Evolutionary conservation across 1,140 invertebrate species (phyloP), one percentile per base, ranked within the genome.

Genomic region (Magallana angulata): DNA sequence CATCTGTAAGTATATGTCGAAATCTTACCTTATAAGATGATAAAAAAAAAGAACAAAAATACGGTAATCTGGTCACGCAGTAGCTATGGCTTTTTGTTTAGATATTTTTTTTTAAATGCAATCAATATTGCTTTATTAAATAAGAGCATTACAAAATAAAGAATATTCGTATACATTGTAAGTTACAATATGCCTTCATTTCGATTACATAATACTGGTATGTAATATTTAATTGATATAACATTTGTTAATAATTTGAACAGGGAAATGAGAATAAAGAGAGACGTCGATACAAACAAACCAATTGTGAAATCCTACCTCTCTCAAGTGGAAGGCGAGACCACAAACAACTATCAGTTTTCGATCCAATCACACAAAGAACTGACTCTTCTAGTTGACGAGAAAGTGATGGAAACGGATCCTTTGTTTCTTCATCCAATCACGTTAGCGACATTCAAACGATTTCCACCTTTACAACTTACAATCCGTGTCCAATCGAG

Each of bases 221-320:
- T 48, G 36, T 48, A 48, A 5, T 48, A 48, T 48, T 48, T 48
- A 48, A 48, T 48, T 4, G 36, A 48, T 48, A 48, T 48, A 48
- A 24, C 24, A 48, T 64, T 16, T 64, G 14, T 14, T 64, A 64
- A 64, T 1, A 16, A 82, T 58, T 82, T 18, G 18, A 1, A 76
- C 68, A 76, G 81, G 14, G 57, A 82, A 57, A 57, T 57, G 81
- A 82, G 81, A 82, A 57, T 82, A 82, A 57, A 30, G 57, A 82
- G 81, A 24, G 48, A 82, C 6, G 36, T 57, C 12, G 57, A 36
- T 9, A 76, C 68, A 9, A 82, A 82, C 57, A 58, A 82, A 57
- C 56, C 81, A 5, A 57, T 57, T 58, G 48, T 82, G n/a, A 82
- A 82, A 3, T 57, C 81, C 48, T 82, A 82, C 81, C 56, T 82